Percentiles rank a stretch among this genome's conserved stretches.
phyloP scores from a whole-genome alignment of 2,113 vertebrate genomes.

The Heterotilapia buettikoferi region DNA sequence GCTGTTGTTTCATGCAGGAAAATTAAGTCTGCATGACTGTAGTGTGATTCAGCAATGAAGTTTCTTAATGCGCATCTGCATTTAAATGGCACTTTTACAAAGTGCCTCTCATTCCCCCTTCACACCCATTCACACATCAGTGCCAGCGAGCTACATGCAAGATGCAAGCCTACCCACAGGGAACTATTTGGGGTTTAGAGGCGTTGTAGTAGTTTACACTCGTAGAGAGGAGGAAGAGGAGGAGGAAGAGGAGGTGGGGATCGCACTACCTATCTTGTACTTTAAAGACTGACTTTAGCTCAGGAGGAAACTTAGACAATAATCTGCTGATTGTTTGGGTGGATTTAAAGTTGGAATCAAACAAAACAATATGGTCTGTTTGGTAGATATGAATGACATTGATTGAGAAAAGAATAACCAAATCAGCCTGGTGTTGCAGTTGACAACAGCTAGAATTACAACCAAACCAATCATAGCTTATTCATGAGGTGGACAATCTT shows the following conservation, averaged over 20 bases:
- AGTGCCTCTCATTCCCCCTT: background rate
- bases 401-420: background rate
- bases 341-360: background rate
- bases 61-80: background rate
- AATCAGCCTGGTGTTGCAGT: background rate
- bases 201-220: background rate
- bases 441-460: background rate
- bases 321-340: background rate
- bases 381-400: background rate
- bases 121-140: background rate
- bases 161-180: background rate
- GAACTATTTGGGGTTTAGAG: background rate
- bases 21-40: background rate
- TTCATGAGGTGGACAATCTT: background rate
- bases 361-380: background rate
- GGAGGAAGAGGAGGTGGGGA: background rate
- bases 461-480: background rate
- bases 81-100: background rate
- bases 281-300: background rate
- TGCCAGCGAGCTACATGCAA: background rate
- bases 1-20: background rate
- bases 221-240: background rate
- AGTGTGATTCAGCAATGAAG: background rate
- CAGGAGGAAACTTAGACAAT: background rate
- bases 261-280: background rate